phyloP scores from a whole-genome alignment of 2,888 invertebrate genomes.

The Spilarctia lutea region DNA sequence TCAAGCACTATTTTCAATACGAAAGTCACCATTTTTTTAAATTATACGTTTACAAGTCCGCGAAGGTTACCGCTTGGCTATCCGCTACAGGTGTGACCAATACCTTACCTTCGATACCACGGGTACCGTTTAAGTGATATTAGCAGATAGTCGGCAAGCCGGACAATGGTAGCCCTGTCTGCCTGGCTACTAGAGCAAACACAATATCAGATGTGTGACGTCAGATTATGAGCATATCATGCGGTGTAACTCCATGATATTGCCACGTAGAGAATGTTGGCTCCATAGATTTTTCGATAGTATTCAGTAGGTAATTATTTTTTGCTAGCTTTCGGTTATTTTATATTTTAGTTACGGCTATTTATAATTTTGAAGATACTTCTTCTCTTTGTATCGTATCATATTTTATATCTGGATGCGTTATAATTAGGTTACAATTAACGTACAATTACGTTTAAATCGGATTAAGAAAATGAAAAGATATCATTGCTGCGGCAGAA shows the following conservation, averaged over 20 bases:
- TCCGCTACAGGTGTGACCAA: slow-evolving; percentile 7
- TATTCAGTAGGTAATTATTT: background rate
- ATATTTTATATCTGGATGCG: background rate
- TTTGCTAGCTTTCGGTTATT: background rate
- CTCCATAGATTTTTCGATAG: background rate
- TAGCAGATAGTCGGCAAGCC: slow-evolving; percentile 58
- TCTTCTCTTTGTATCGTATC: background rate
- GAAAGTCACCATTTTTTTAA: no score
- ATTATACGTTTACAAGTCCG: background rate
- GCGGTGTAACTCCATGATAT: slow-evolving; percentile 52
- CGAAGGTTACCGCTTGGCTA: background rate
- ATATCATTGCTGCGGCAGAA: background rate
- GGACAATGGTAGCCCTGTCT: slow-evolving; percentile 53
- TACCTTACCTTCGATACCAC: slow-evolving; percentile 11
- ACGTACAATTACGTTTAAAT: background rate
- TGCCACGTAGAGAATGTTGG: background rate
- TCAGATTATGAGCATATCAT: slow-evolving; percentile 58
- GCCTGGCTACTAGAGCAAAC: slow-evolving; percentile 62
- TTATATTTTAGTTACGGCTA: no score
- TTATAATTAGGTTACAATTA: background rate
- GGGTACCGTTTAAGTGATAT: slow-evolving; percentile 61
- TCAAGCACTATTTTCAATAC: no score
- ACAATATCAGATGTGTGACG: slow-evolving; percentile 69
- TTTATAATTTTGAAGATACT: background rate
- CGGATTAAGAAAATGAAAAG: background rate